phyloP scores from a whole-genome alignment of 2,113 vertebrate species.

The Zeus faber region DNA sequence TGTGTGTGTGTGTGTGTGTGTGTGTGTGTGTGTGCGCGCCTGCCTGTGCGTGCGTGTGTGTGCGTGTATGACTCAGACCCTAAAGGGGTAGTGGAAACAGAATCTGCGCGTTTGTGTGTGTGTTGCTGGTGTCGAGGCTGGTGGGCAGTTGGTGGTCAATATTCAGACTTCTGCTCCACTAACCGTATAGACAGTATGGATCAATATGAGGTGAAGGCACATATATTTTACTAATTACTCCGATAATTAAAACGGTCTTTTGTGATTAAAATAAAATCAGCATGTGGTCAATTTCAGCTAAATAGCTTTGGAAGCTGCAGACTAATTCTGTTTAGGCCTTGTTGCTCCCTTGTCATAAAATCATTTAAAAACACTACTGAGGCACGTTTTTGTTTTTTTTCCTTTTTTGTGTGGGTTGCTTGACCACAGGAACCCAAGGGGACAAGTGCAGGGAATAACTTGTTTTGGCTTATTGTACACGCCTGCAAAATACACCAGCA shows the following conservation, averaged over 20 bases:
- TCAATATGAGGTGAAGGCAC: slow-evolving; percentile 71
- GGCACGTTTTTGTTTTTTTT: slow-evolving; percentile 22
- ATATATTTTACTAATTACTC: slow-evolving; percentile 76
- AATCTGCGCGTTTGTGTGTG: not conserved
- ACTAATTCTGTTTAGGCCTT: slow-evolving; percentile 61
- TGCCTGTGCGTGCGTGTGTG: slow-evolving; percentile 4
- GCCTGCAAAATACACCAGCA: not conserved
- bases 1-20: not conserved
- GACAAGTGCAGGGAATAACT: slow-evolving; percentile 16
- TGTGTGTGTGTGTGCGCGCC: slow-evolving; percentile 11
- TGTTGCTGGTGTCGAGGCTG: not conserved
- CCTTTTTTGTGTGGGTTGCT: slow-evolving; percentile 17
- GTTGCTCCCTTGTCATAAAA: slow-evolving; percentile 68
- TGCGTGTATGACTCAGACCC: too few relatives aligned
- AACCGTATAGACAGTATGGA: slow-evolving; percentile 69
- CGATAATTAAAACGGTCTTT: slow-evolving; percentile 73
- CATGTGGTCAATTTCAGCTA: slow-evolving; percentile 59
- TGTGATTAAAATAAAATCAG: slow-evolving; percentile 72
- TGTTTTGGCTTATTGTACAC: slow-evolving; percentile 17
- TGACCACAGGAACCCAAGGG: slow-evolving; percentile 5
- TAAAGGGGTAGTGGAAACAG: not conserved
- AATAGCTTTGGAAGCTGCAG: slow-evolving; percentile 58
- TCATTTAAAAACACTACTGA: slow-evolving; percentile 62
- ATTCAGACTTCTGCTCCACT: slow-evolving; percentile 55
- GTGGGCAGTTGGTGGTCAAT: slow-evolving; percentile 51